Evolutionary conservation across 2,797 vertebrate genomes (phyloP), one percentile per base, ranked within the genome.

Genomic region (Mionectes olivaceus): DNA sequence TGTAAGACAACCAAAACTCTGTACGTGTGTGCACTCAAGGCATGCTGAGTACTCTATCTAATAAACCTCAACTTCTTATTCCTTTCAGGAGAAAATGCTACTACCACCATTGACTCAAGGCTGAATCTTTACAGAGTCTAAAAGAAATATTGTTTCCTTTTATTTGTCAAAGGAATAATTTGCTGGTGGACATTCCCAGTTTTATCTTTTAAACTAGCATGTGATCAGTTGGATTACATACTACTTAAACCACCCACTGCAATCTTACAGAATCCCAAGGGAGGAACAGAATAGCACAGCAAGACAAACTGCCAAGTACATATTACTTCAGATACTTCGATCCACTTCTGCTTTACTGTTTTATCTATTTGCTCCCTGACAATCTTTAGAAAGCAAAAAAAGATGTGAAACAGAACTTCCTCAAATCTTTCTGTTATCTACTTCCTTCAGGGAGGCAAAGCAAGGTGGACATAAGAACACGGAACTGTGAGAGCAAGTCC

Each of bases 1-100:
- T 52, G 19, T 43, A 79, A 57, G 30, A 57, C 16, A 76, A 56
- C 1, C 35, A 65, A 74, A 53, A 65, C 43, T 59, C 35, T 60
- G 5, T 5, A 23, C 1, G 10, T 1, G 3, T 46, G 7, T 57
- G 27, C 19, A 52, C 8, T 12, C 0, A 64, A 64, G 25, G 10
- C 22, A 15, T 49, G 57, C 25, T 68, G 25, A 28, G 18, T 64
- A 55, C 21, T 67, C 46, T 19, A 78, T 4, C 28, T 68, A 59
- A 44, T 9, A 90, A 65, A 53, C 6, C 6, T 47, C 28, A 93
- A 43, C 5, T 83, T 27, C 4, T 69, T 22, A 39, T 28, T 49
- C 10, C 43, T 90, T 56, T 47, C 52, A 83, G 24, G 43, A 85
- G 37, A 75, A 35, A 35, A 35, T 35, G 35, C 35, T 35, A 35